Evolutionary conservation across 2,113 vertebrate species (phyloP).

Genomic region (Hypocryptadius cinnamomeus): DNA sequence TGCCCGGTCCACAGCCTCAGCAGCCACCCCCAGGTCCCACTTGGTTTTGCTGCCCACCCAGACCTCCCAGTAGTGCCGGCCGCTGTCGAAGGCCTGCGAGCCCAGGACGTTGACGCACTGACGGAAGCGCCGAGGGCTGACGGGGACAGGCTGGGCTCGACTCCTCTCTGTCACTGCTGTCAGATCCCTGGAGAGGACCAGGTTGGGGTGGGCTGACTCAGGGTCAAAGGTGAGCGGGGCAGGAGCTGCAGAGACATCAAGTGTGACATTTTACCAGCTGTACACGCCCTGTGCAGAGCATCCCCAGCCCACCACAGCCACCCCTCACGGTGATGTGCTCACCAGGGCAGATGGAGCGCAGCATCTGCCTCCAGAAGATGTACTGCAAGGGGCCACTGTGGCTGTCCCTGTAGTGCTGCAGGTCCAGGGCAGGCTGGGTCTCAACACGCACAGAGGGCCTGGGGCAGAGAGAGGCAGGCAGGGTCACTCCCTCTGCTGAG

Average conservation of each 20-base stretch:
- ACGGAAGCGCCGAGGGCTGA: constrained; percentile 67
- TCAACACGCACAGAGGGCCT: constrained; percentile 31
- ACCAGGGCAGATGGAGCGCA: constrained; percentile 74
- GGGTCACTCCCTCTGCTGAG: not conserved
- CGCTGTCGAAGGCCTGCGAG: constrained; percentile 66
- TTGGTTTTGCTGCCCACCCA: constrained; percentile 79
- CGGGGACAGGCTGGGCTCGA: not conserved
- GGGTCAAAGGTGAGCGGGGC: constrained; percentile 74
- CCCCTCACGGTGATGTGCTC: not conserved
- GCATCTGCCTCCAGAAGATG: constrained; percentile 80
- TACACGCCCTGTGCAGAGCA: not conserved
- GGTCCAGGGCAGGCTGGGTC: constrained; percentile 47
- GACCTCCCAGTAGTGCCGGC: constrained; percentile 85
- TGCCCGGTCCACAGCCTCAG: constrained; percentile 67
- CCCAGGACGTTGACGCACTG: constrained; percentile 80
- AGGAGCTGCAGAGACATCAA: constrained; percentile 59
- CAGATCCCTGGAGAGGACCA: constrained; percentile 74
- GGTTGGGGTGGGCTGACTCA: constrained; percentile 78
- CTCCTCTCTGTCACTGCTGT: constrained; percentile 70
- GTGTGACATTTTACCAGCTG: accelerated
- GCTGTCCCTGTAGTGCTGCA: constrained; percentile 64
- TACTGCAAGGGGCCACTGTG: constrained; percentile 77
- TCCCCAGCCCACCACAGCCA: accelerated
- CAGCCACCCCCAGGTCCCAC: constrained; percentile 83
- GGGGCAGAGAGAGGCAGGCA: not conserved